These are phyloP conservation scores for Aptenodytes patagonicus DNA, from an alignment of 2,113 vertebrate genomes.

Conservation along the genomic window DNA sequence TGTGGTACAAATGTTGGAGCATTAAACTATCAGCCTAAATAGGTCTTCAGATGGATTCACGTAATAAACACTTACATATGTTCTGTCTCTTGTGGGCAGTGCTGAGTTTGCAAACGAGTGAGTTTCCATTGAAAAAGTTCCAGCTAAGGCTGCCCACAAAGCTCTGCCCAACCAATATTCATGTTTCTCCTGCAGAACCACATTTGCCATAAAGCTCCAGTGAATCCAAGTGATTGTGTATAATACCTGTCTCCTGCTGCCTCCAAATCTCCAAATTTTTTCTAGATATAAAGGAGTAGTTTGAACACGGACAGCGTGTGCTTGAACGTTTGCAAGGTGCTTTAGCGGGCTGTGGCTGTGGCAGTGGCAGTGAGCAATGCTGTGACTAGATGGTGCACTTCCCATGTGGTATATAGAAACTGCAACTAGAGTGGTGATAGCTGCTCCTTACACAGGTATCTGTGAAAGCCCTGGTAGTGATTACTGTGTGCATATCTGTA, in stretches of 20 bases:
- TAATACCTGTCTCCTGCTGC: not conserved
- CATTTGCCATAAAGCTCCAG: not conserved
- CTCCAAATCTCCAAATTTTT: not conserved
- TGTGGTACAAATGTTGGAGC: not conserved
- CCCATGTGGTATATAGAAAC: not conserved
- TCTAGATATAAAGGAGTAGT: not conserved
- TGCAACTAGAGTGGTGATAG: not conserved
- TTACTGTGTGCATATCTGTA: not conserved
- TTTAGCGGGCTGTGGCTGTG: not conserved
- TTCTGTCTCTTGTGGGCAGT: constrained; percentile 26
- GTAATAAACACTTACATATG: constrained; percentile 20
- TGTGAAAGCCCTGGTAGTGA: not conserved
- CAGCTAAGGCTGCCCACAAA: not conserved
- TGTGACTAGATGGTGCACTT: constrained; percentile 59
- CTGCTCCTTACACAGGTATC: not conserved
- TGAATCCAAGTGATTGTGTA: not conserved
- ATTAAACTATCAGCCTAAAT: constrained; percentile 32
- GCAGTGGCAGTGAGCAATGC: not conserved
- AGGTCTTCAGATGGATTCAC: constrained; percentile 34
- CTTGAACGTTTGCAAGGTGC: not conserved
- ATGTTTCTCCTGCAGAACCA: not conserved
- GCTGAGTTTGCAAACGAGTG: constrained; percentile 20
- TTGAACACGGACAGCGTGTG: not conserved
- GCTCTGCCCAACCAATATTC: not conserved
- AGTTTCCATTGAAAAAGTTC: constrained; percentile 24